Conservation (phyloP, 2,113 vertebrate genomes). For the Scalopus aquaticus region DNA sequence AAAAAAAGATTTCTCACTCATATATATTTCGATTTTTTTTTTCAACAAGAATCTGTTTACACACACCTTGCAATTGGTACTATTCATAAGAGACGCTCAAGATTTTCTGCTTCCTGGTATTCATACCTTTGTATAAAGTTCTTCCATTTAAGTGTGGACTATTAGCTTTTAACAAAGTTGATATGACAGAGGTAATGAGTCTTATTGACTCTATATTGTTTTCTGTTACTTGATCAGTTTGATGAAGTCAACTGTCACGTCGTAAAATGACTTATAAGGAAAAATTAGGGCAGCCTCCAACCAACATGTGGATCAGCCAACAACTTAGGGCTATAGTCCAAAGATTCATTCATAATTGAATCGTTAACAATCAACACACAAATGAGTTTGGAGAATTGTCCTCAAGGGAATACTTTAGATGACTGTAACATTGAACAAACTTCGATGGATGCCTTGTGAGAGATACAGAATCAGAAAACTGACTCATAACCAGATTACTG, state of each 20-base stretch:
- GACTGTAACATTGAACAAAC: background rate
- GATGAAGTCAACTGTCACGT: background rate
- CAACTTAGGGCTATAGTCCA: background rate
- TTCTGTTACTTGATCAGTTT: background rate
- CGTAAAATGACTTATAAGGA: background rate
- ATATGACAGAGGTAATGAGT: background rate
- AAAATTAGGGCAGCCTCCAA: background rate
- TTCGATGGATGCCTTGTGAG: background rate
- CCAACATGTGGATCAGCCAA: background rate
- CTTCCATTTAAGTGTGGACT: background rate
- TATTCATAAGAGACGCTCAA: background rate
- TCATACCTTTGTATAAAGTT: background rate
- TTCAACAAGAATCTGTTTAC: background rate
- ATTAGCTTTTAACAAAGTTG: background rate
- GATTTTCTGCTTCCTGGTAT: background rate
- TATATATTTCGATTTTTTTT: background rate
- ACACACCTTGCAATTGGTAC: accelerated
- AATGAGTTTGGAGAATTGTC: background rate
- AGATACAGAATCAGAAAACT: background rate
- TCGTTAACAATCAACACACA: background rate
- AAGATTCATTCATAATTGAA: background rate
- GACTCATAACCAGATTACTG: background rate
- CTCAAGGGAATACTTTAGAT: background rate
- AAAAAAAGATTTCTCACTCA: background rate
- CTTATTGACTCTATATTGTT: background rate